Percentiles rank a stretch among this genome's conserved stretches.
Evolutionary conservation across 2,888 invertebrate species (phyloP).

Genomic region (Watsonalla cultraria): DNA sequence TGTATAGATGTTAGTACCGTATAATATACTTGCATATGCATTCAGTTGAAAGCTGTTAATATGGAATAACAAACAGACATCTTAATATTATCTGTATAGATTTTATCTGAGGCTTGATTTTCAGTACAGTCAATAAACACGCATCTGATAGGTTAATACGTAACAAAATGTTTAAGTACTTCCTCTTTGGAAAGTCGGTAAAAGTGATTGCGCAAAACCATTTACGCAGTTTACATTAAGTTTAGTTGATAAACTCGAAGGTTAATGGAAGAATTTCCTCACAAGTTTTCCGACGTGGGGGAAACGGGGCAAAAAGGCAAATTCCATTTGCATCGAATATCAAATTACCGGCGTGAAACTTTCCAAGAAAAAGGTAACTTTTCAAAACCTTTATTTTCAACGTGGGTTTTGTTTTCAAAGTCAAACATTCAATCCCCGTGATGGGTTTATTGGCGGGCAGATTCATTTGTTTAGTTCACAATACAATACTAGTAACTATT

Average conservation of each 20-base stretch:
- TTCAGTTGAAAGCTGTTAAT: too few species aligned
- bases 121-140: too few species aligned
- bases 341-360: not conserved
- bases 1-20: too few species aligned
- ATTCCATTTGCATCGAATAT: not conserved
- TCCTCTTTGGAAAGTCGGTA: not conserved
- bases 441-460: not conserved
- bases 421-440: not conserved
- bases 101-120: too few species aligned
- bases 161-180: too few species aligned
- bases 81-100: too few species aligned
- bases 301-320: not conserved
- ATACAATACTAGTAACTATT: not conserved
- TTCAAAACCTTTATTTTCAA: not conserved
- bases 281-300: not conserved
- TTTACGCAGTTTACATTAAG: not conserved
- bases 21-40: too few species aligned
- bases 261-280: not conserved
- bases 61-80: too few species aligned
- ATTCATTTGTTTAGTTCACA: not conserved
- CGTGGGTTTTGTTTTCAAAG: constrained; percentile 1
- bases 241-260: not conserved
- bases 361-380: constrained; percentile 1
- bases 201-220: not conserved
- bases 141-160: too few species aligned